Percentiles rank a stretch among this genome's conserved stretches.
Evolutionary conservation across 2,888 invertebrate genomes (phyloP).

Genomic region (Neoascia interrupta): DNA sequence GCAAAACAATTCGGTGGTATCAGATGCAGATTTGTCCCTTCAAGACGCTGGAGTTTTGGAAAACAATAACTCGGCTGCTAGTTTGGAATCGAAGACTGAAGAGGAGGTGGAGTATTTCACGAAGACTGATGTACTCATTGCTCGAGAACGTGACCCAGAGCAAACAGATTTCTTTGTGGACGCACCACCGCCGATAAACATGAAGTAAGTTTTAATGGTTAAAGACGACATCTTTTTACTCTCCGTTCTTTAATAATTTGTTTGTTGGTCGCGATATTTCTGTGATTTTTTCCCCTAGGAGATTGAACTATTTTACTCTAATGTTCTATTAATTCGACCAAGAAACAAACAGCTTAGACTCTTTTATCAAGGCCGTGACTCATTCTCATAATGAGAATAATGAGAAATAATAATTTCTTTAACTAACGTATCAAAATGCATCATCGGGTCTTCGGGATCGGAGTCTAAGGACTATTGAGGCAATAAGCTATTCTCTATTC

Average conservation of each 20-base stretch:
- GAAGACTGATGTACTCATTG: conserved; percentile 77
- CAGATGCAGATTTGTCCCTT: conserved; percentile 53
- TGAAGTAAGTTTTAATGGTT: conserved; percentile 39
- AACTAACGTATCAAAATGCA: too few species aligned
- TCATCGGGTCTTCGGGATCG: too few species aligned
- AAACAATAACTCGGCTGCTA: conserved; percentile 26
- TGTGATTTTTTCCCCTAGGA: too few species aligned
- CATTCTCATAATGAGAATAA: too few species aligned
- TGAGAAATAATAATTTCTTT: too few species aligned
- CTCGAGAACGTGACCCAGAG: conserved; percentile 72
- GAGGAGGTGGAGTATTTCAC: conserved; percentile 78
- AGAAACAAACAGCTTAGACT: too few species aligned
- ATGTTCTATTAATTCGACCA: too few species aligned
- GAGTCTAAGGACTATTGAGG: too few species aligned
- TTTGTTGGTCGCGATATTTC: too few species aligned
- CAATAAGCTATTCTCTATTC: too few species aligned
- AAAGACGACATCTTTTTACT: neutral
- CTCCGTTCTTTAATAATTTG: neutral
- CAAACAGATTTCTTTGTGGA: conserved; percentile 71
- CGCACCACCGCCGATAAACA: conserved; percentile 70
- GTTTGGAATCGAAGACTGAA: conserved; percentile 73
- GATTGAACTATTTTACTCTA: too few species aligned
- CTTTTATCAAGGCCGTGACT: too few species aligned
- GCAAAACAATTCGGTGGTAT: conserved; percentile 75
- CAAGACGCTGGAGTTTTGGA: neutral